These are phyloP conservation scores for Isaurus tuberculatus DNA, from an alignment of 92 coral and sea anemone species.

Conservation along the genomic window DNA sequence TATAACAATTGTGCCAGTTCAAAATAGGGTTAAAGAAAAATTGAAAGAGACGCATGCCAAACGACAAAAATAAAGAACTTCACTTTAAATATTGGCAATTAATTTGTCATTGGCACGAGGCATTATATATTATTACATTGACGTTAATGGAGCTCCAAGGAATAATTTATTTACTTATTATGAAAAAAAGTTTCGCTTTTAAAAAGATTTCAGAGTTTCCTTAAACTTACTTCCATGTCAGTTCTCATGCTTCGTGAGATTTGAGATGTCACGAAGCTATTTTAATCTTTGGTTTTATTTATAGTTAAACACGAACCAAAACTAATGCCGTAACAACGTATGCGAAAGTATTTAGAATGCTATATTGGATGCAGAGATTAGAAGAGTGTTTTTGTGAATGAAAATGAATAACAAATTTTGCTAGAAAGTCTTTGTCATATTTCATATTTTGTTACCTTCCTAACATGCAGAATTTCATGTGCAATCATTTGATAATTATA, in stretches of 20 bases:
- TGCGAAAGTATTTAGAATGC: not conserved
- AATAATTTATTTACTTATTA: not conserved
- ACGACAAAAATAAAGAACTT: not conserved
- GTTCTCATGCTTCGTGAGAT: not conserved
- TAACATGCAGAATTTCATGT: not conserved
- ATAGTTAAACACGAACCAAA: not conserved
- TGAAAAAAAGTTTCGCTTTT: not conserved
- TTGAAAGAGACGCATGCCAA: not conserved
- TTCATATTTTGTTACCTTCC: not conserved
- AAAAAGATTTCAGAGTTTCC: not conserved
- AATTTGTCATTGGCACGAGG: not conserved
- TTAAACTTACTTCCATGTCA: not conserved
- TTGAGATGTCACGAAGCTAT: not conserved
- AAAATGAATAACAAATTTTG: not conserved
- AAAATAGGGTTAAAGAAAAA: not conserved
- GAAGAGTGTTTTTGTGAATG: not conserved
- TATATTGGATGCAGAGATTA: not conserved
- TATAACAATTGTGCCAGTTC: not conserved
- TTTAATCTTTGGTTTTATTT: not conserved
- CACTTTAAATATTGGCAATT: not conserved
- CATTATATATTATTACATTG: not conserved
- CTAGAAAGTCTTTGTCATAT: not conserved
- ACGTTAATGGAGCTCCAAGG: not conserved
- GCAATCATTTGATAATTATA: not conserved
- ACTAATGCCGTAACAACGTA: not conserved